A percentile compares a stretch with the other conserved stretches of the same genome.
Conservation (phyloP, 2,113 vertebrate genomes). For the Silurus meridionalis region DNA sequence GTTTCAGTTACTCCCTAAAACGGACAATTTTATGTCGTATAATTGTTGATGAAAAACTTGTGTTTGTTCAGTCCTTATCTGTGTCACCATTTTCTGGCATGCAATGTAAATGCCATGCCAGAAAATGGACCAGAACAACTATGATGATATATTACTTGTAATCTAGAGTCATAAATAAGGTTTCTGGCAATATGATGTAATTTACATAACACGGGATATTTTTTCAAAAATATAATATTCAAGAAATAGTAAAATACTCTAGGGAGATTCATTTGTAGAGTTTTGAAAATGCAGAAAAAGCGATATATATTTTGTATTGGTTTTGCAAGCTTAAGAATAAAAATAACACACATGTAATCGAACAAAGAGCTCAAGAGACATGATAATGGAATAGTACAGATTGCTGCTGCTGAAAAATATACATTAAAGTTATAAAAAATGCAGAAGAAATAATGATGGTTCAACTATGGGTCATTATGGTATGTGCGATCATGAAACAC, state of each 20-base stretch:
- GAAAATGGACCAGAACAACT: no score
- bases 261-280: no score
- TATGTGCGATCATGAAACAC: neutral
- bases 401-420: no score
- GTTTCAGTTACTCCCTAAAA: neutral
- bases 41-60: neutral
- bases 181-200: slow-evolving; percentile 13
- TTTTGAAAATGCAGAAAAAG: no score
- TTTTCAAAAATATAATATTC: neutral
- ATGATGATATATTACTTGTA: slow-evolving; percentile 12
- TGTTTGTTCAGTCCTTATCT: neutral
- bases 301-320: no score
- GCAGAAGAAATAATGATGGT: no score
- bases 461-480: neutral
- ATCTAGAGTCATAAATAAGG: slow-evolving; percentile 13
- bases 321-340: no score
- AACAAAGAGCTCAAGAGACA: no score
- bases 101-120: neutral
- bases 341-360: no score
- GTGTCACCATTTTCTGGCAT: neutral
- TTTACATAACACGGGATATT: slow-evolving; percentile 41
- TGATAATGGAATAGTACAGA: no score
- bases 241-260: no score
- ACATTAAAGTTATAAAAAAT: no score
- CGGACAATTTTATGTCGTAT: neutral